Evolutionary conservation across 2,888 invertebrate genomes (phyloP), one percentile per base, ranked within the genome.

Genomic region (Apomyelois bistriatella): DNA sequence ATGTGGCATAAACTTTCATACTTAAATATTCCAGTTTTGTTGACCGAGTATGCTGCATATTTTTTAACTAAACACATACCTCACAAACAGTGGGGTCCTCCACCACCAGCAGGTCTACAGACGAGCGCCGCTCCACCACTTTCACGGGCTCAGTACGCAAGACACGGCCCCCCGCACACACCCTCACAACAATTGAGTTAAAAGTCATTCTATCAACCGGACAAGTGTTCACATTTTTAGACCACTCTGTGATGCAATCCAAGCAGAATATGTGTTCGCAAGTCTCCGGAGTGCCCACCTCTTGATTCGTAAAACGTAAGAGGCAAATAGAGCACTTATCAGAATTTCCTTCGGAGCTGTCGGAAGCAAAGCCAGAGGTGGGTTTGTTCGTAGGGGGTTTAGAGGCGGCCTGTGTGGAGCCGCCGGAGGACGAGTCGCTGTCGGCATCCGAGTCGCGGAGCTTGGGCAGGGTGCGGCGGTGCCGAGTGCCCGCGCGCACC

Each of bases 161-260:
- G 48, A 95, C 86, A 8, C 93, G 90, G 1, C 96, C 95, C 32
- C 93, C 93, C 0, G 93, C 85, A 70, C 92, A 92, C 42, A 93
- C 91, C 57, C 94, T 92, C 35, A 97, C 96, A 52, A 95, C 84
- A 57, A 98, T 96, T 41, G 92, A 85, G 55, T 93, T 92, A 78
- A 97, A 99, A 36, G 93, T 92, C 64, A 94, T 93, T 38, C 98
- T 92, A 82, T 98, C 98, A 36, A 98, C 95, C 0, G 98, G 99
- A 79, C 99, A 99, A 1, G 98, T 98, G 74, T 97, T 97, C 41
- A 97, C 95, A 90, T 96, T 97, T 91, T 94, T 96, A n/a, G 97
- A 94, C 98, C 98, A 98, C 77, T 98, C 97, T 50, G 94, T 92
- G 59, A 98, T 94, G 79, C 98, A 98, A 63, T 95, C 94, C 37